Evolutionary conservation across 2,888 invertebrate genomes (phyloP).

Genomic region (Erannis defoliaria): DNA sequence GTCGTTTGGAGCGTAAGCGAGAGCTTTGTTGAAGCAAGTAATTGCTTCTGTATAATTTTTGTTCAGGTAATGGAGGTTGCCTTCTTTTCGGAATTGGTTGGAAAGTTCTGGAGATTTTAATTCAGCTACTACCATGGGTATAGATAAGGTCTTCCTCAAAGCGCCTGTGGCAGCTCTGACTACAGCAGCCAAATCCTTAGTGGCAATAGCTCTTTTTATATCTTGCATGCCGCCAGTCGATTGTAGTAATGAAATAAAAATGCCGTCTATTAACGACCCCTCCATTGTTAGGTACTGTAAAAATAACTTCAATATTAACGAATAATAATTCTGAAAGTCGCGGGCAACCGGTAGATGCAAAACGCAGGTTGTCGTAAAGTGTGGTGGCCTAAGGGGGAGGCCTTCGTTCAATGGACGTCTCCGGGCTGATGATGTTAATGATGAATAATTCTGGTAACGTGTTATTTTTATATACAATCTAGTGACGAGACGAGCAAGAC

Average conservation of each 20-base stretch:
- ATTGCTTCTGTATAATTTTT: constrained; percentile 10
- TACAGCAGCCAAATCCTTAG: constrained; percentile 21
- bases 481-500: too few species aligned
- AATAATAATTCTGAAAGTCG: too few species aligned
- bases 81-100: neutral
- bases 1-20: constrained; percentile 20
- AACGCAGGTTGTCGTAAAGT: too few species aligned
- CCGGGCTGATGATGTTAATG: too few species aligned
- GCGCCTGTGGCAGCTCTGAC: constrained; percentile 16
- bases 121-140: neutral
- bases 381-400: too few species aligned
- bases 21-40: constrained; percentile 20
- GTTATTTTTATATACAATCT: too few species aligned
- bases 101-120: constrained; percentile 14
- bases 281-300: too few species aligned
- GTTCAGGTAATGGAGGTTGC: constrained; percentile 20
- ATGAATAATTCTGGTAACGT: too few species aligned
- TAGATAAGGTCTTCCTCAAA: neutral
- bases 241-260: neutral
- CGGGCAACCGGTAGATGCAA: too few species aligned
- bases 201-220: constrained; percentile 28
- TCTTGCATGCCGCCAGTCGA: neutral
- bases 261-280: neutral
- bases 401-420: too few species aligned
- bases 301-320: too few species aligned